Base-by-base conservation (phyloP, 2,113 vertebrate genomes). In the Microtus pennsylvanicus region DNA sequence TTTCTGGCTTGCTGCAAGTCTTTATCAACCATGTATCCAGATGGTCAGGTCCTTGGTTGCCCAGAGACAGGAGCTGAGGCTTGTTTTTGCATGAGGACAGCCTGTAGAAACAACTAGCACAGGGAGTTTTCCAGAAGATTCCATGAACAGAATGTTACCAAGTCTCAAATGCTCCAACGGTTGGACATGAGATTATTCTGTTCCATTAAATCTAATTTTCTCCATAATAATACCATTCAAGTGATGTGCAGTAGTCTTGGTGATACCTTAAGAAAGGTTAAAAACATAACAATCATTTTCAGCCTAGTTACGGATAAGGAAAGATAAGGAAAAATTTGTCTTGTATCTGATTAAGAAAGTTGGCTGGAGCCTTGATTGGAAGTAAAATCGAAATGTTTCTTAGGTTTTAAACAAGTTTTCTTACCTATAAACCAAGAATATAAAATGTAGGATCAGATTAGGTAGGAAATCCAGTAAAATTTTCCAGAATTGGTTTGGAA, bases 21-120 rank as follows among this genome's bases (percentile, higher is more conserved):
- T 94, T 96, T 90, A 97, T 98, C 96, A 96, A 94, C 72, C 35
- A 89, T n/a, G 61, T 93, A 88, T 93, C 95, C 96, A 97, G 97
- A 97, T 97, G 95, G 94, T 97, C 96, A 96, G 76, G 87, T 93
- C 77, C 77, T 76, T 78, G 74, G 69, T 92, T 96, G 88, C 86
- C 89, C 95, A 94, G 88, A 94, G 95, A 94, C 67, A 94, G 81
- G 88, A 97, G 86, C 58, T 42, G 88, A 93, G 70, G 47, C 75
- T 96, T 96, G 81, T 97, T 97, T 96, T 87, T 94, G 55, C 14
- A 83, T 92, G 77, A 75, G 77, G 80, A 65, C 87, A 82, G 87
- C 92, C 93, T 96, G 78, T 75, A 28, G 58, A 96, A 96, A 94
- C 67, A 96, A 95, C 42, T 69, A 87, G 69, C 69, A 45, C 47